Base-by-base conservation (phyloP, 2,797 vertebrate genomes). In the Cryptoblepharus egeriae region DNA sequence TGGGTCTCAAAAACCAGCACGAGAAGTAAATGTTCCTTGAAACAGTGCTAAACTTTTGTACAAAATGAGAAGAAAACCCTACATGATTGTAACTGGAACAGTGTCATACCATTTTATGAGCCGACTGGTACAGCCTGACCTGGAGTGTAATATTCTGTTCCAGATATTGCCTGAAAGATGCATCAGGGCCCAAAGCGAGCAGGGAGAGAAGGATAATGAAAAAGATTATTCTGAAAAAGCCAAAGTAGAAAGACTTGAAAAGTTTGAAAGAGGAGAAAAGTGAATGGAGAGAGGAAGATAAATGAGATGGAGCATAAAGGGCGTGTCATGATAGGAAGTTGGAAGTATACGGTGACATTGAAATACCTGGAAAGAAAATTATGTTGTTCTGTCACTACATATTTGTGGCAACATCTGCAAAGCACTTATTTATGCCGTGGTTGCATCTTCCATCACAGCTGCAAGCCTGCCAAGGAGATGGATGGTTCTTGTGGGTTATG, bases 1-100 rank as follows among this genome's bases (percentile, higher is more conserved):
- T 18, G 16, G 4, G 30, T 3, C n/a, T 37, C 68, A 60, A 45
- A 70, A 58, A 58, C 24, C 45, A 57, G 49, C 57, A 85, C 37
- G 35, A 84, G 52, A 79, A 67, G 45, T 12, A 52, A 73, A 73
- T 77, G 55, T 74, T 77, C 30, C n/a, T 55, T 57, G 57, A 64
- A 63, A 67, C 30, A 32, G 15, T 69, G 52, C 52, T 45, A 74
- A 68, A 74, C n/a, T 37, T 79, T 60, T 79, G 60, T 77, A 55
- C 20, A 68, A 81, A 77, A n/a, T 55, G 32, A 57, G 28, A 45
- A 73, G 61, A 72, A 72, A 42, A 35, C 16, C 20, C 71, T 49
- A 12, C 55, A 75, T 32, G n/a, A 69, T 49, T 37, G 16, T 79
- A 75, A 26, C 57, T 39, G 58, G 26, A 69, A 74, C 26, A 78